Evolutionary conservation across 2,797 vertebrate genomes (phyloP).

Genomic region (Gallinago stenura): DNA sequence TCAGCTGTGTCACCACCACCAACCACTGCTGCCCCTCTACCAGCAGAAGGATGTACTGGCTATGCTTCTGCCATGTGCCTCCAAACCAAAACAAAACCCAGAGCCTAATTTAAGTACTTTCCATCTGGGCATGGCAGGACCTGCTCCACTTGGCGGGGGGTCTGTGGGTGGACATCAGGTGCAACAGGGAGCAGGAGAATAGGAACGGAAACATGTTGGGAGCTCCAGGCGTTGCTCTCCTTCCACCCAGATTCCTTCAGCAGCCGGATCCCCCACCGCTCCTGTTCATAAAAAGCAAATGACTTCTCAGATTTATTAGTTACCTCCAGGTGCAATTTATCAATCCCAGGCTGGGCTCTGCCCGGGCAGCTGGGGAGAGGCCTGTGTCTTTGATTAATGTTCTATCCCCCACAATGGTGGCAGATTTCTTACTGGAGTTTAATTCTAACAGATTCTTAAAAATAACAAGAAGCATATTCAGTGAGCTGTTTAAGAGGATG

Average conservation of each 20-base stretch:
- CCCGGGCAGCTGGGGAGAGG: conserved; percentile 44
- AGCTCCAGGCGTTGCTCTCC: not conserved
- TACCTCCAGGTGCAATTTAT: conserved; percentile 74
- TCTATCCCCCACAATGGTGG: conserved; percentile 42
- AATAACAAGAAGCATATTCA: conserved; percentile 63
- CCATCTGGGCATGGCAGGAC: accelerated
- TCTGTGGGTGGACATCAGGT: not conserved
- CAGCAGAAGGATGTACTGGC: accelerated
- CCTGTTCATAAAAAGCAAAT: conserved; percentile 72
- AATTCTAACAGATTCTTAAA: conserved; percentile 69
- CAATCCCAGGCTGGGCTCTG: conserved; percentile 37
- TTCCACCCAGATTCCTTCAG: conserved; percentile 22
- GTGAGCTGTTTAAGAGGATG: not conserved
- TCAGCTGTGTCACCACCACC: accelerated
- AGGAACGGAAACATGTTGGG: not conserved
- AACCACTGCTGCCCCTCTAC: accelerated
- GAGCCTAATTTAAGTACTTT: not conserved
- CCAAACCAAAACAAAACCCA: accelerated
- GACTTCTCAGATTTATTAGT: conserved; percentile 74
- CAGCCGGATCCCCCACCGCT: not conserved
- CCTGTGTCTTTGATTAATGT: conserved; percentile 60
- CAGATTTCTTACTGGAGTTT: conserved; percentile 66
- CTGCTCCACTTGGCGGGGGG: not conserved
- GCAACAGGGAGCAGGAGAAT: not conserved
- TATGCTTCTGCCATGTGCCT: accelerated